phyloP scores from a whole-genome alignment of 2,113 vertebrate species.

The Dryoscopus gambensis region DNA sequence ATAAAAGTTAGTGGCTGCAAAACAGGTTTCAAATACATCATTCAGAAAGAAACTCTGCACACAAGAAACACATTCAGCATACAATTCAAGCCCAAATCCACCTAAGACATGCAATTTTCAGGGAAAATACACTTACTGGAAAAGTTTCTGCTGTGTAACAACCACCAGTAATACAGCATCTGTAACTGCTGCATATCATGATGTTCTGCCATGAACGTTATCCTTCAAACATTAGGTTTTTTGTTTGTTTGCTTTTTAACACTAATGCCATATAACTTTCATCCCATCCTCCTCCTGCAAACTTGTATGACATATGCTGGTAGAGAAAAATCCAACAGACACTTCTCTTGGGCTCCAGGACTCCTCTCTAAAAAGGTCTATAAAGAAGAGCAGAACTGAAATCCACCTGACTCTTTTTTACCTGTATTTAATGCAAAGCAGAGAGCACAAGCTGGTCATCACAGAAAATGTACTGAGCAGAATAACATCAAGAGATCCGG shows the following conservation, averaged over 20 bases:
- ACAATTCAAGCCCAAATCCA: not conserved
- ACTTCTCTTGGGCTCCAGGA: slow-evolving; percentile 10
- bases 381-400: slow-evolving; percentile 17
- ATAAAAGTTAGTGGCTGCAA: not conserved
- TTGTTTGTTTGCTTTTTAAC: not conserved
- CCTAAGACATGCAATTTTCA: not conserved
- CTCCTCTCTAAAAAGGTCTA: slow-evolving; percentile 23
- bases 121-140: not conserved
- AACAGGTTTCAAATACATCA: not conserved
- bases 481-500: slow-evolving; percentile 65
- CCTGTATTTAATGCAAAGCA: slow-evolving; percentile 89
- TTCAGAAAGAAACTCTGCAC: slow-evolving; percentile 1
- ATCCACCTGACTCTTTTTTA: slow-evolving; percentile 59
- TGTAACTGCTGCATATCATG: not conserved
- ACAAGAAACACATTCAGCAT: not conserved
- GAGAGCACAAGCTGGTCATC: slow-evolving; percentile 87
- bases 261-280: not conserved
- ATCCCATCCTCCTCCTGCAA: slow-evolving; percentile 30
- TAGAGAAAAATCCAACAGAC: not conserved
- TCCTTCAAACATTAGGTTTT: not conserved
- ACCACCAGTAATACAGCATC: not conserved
- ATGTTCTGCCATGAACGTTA: not conserved
- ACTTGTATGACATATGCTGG: not conserved
- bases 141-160: not conserved
- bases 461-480: slow-evolving; percentile 72